Conservation (phyloP, 1,140 invertebrate genomes). For the Cydia splendana region DNA sequence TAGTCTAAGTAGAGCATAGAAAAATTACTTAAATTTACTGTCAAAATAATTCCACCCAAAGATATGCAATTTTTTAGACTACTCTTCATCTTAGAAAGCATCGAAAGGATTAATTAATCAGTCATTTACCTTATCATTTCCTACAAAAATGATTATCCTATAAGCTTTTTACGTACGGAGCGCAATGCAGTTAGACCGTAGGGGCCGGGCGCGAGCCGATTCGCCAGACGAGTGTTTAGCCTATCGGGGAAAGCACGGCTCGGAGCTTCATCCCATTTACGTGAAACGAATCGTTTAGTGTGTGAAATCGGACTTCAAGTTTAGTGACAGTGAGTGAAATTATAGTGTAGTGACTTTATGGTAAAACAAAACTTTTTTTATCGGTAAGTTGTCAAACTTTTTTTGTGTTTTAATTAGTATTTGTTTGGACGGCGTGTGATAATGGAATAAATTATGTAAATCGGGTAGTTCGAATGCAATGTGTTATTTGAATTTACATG, state of each 20-base stretch:
- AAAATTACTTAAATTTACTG: too few species aligned
- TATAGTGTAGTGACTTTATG: background rate
- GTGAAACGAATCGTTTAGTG: conserved; percentile 41
- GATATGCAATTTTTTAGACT: too few species aligned
- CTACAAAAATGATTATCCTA: background rate
- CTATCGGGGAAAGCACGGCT: conserved; percentile 57
- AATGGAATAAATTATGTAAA: conserved; percentile 43
- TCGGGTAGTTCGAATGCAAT: conserved; percentile 31
- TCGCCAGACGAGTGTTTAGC: conserved; percentile 59
- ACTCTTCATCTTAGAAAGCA: too few species aligned
- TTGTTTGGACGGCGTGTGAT: conserved; percentile 17
- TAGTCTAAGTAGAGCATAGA: too few species aligned
- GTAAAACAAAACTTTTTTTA: background rate
- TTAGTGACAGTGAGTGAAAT: conserved; percentile 37
- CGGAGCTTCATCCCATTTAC: conserved; percentile 39
- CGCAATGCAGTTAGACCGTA: conserved; percentile 65
- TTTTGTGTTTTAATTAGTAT: background rate
- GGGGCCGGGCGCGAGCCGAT: conserved; percentile 43
- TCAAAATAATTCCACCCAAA: too few species aligned
- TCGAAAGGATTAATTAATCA: too few species aligned
- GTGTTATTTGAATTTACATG: conserved; percentile 38
- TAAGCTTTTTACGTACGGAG: conserved; percentile 45
- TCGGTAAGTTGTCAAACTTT: background rate
- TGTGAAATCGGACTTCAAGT: conserved; percentile 41
- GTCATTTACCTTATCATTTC: background rate